Evolutionary conservation across 2,888 invertebrate species (phyloP), one percentile per base, ranked within the genome.

Genomic region (Uropetala carovei): DNA sequence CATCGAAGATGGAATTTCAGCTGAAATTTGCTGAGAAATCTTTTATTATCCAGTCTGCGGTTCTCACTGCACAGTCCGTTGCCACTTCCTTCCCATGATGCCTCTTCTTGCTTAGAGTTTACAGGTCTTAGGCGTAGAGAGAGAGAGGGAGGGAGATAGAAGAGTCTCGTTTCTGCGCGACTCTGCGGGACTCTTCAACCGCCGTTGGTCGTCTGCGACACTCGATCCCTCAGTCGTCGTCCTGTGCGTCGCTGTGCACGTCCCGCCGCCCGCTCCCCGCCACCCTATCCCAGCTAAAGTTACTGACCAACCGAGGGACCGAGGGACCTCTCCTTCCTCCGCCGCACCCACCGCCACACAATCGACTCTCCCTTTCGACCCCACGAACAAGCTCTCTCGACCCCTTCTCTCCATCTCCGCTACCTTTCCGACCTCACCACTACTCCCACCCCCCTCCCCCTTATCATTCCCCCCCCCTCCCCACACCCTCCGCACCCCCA

Each of bases 291-390:
- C 57, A 83, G 83, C 56, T 83, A 83, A 83, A n/a, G 57, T 83
- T 83, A 83, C 83, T 83, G 83, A 83, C 83, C 83, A 83, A 83
- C 57, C 83, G 18, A 83, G 57, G 83, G 56, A 83, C 43, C n/a
- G 56, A 43, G 18, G 83, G 83, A 56, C 56, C 83, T 83, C 30
- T 43, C 43, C 10, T 18, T 27, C 60, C 59, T 59, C 18, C 86
- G 86, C 60, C 59, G 27, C 27, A 16, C 86, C 27, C 86, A 27
- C 22, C 86, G 22, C 59, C 86, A 59, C 86, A 0, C n/a, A 22
- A n/a, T 59, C 59, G 27, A 59, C 27, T 11, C 22, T 27, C 85
- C 85, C 57, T 58, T 22, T 82, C 82, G 16, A 16, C 30, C 14
- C 14, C 82, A 30, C 82, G 18, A 82, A 43, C 82, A 18, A 11